Conservation (phyloP, 2,797 vertebrate species). For the Pseudochirops corinnae region DNA sequence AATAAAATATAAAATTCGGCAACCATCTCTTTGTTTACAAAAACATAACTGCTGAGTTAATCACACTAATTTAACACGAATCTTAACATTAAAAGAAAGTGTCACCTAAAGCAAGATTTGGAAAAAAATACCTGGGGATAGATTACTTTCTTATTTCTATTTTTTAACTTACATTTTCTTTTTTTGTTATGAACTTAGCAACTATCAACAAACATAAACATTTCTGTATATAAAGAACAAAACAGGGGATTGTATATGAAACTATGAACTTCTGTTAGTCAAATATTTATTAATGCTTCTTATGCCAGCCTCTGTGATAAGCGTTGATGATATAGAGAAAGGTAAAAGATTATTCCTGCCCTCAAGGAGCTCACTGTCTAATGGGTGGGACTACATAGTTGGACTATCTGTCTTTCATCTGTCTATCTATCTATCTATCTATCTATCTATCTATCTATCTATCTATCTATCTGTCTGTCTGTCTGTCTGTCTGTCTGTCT, state of each 20-base stretch:
- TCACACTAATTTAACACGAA: neutral
- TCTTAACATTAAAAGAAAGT: neutral
- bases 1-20: slow-evolving; percentile 35
- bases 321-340: neutral
- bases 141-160: slow-evolving; percentile 18
- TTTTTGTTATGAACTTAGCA: neutral
- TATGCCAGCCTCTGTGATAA: neutral
- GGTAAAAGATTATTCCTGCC: neutral
- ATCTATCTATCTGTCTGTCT: no score
- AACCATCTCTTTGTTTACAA: slow-evolving; percentile 1
- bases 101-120: slow-evolving; percentile 33
- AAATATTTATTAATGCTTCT: neutral
- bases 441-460: no score
- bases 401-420: neutral
- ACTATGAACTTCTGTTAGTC: neutral
- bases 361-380: neutral
- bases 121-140: slow-evolving; percentile 1
- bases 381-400: neutral
- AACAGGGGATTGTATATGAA: neutral
- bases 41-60: slow-evolving; percentile 31
- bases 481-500: no score
- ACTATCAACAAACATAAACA: neutral
- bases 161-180: neutral
- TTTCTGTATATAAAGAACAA: neutral
- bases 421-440: no score